Evolutionary conservation across 2,888 invertebrate genomes (phyloP).

Genomic region (Chrysodeixis includens): DNA sequence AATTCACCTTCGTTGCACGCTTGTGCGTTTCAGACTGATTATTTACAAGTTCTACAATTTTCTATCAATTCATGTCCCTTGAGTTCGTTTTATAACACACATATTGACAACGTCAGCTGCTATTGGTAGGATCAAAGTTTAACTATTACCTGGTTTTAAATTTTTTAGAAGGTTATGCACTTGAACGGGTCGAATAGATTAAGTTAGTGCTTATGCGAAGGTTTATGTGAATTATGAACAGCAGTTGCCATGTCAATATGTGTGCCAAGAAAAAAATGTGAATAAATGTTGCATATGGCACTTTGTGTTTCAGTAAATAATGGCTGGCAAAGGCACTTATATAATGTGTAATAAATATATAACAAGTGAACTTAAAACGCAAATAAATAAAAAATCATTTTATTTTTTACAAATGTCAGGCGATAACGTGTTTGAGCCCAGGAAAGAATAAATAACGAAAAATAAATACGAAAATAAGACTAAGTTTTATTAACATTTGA

Average conservation of each 20-base stretch:
- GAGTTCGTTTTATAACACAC: constrained; percentile 22
- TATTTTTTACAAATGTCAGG: background rate
- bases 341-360: constrained; percentile 37
- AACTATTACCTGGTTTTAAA: too few relatives aligned
- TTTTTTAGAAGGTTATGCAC: too few relatives aligned
- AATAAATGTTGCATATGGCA: background rate
- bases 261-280: constrained; percentile 18
- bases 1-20: too few relatives aligned
- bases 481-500: constrained; percentile 53
- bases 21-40: too few relatives aligned
- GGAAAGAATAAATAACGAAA: constrained; percentile 22
- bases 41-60: background rate
- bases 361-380: background rate
- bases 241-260: constrained; percentile 34
- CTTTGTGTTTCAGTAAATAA: constrained; percentile 19
- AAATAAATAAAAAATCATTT: background rate
- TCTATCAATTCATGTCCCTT: constrained; percentile 7
- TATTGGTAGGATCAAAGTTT: background rate
- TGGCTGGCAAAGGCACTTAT: constrained; percentile 59
- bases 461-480: constrained; percentile 24
- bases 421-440: background rate
- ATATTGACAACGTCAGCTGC: constrained; percentile 24
- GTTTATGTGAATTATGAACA: too few relatives aligned
- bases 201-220: background rate
- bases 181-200: too few relatives aligned